phyloP scores from a whole-genome alignment of 2,797 vertebrate species.

The Poecilia picta region DNA sequence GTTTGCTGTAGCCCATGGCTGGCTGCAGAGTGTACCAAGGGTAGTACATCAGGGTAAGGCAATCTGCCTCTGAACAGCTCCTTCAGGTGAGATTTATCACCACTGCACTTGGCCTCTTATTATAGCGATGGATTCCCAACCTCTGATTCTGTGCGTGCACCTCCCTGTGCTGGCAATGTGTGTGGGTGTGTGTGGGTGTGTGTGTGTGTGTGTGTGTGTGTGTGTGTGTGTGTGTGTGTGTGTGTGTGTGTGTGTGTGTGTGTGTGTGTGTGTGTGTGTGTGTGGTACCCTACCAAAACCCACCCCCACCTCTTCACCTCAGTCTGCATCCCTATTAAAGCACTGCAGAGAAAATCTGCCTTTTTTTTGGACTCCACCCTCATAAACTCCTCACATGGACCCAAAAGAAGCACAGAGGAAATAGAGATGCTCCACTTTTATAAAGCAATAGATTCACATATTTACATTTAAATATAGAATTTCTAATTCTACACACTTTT shows the following conservation, averaged over 20 bases:
- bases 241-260: constrained; percentile 26
- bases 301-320: constrained; percentile 20
- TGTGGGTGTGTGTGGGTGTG: constrained; percentile 31
- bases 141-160: constrained; percentile 60
- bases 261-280: neutral
- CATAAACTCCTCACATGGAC: constrained; percentile 58
- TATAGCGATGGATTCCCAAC: constrained; percentile 80
- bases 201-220: constrained; percentile 18
- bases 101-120: constrained; percentile 83
- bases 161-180: constrained; percentile 40
- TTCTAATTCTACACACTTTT: neutral
- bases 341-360: constrained; percentile 74
- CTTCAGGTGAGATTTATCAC: constrained; percentile 85
- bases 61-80: constrained; percentile 79
- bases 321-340: constrained; percentile 80
- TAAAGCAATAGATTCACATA: neutral
- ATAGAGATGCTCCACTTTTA: constrained; percentile 4
- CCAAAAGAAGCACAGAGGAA: constrained; percentile 44
- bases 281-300: constrained; percentile 12
- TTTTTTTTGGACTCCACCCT: constrained; percentile 64
- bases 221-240: constrained; percentile 32
- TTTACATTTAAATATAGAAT: neutral
- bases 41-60: constrained; percentile 79
- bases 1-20: constrained; percentile 49
- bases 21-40: constrained; percentile 72